Evolutionary conservation across 2,888 invertebrate genomes (phyloP).

Genomic region (Keiferia lycopersicella): DNA sequence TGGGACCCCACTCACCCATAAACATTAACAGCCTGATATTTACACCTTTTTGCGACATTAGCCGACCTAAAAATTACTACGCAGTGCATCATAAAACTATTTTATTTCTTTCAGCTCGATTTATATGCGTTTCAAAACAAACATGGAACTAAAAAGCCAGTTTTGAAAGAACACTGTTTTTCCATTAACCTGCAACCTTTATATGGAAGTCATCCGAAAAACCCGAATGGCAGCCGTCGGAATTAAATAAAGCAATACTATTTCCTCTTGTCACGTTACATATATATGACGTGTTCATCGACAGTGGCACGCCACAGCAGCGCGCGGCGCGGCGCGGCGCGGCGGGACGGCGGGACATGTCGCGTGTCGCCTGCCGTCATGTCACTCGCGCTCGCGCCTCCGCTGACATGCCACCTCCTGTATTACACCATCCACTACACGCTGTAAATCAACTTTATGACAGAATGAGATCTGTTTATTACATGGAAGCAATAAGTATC

Average conservation of each 20-base stretch:
- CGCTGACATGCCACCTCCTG: conserved; percentile 31
- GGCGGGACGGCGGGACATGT: conserved; percentile 26
- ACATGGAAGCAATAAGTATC: background rate
- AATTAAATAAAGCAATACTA: conserved; percentile 72
- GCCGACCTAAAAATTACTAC: conserved; percentile 2
- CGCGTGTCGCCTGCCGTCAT: conserved; percentile 17
- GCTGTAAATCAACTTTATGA: conserved; percentile 20
- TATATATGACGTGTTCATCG: conserved; percentile 59
- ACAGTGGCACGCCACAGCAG: conserved; percentile 40
- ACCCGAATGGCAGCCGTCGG: conserved; percentile 44
- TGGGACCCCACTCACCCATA: background rate
- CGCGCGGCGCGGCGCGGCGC: conserved; percentile 28
- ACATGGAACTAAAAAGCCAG: conserved; percentile 11
- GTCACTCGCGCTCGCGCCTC: conserved; percentile 23
- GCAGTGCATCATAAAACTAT: conserved; percentile 7
- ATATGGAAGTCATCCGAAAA: conserved; percentile 29
- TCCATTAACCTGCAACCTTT: conserved; percentile 30
- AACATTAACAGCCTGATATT: background rate
- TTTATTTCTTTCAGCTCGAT: background rate
- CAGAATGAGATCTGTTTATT: background rate
- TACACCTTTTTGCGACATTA: conserved; percentile 8
- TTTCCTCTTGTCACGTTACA: conserved; percentile 65
- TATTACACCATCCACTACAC: conserved; percentile 20
- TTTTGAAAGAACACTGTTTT: conserved; percentile 28
- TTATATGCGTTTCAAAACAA: background rate